Evolutionary conservation across 2,113 vertebrate genomes (phyloP), one percentile per base, ranked within the genome.

Genomic region (Ictalurus furcatus): DNA sequence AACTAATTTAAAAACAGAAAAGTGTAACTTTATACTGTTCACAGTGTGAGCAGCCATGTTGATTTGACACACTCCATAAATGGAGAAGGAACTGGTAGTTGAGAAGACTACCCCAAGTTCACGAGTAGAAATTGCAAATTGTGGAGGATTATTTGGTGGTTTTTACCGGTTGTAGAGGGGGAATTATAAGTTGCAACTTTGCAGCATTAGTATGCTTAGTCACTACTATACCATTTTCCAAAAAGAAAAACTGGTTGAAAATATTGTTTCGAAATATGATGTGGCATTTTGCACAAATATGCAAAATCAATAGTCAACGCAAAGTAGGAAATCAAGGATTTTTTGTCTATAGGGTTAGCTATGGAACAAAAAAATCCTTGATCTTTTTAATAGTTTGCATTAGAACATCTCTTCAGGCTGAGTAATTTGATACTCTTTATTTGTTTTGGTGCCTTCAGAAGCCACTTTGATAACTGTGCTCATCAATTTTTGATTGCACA

Each of bases 401-500:
- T 88, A 69, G n/a, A 44, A 9, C 34, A 83, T 78, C 4, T 63
- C 85, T 48, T 87, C 48, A 71, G 80, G 84, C 34, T n/a, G 58
- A 84, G 28, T 80, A 84, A 81, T 80, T 88, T 82, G 74, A 85
- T 71, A 79, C 14, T 84, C 90, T 87, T 87, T 81, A 52, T 90
- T 91, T 88, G 88, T 82, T 84, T 89, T 83, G 76, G 85, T 87
- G 80, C 85, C 85, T 78, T 71, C 16, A 80, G 78, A 90, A 87
- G 78, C 59, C 74, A 48, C 79, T 90, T 90, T 91, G 85, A 92
- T 90, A 88, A 80, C 73, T 23, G 7, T 80, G 89, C 87, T 91
- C 89, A 92, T 92, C 58, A 56, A 91, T 90, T 89, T 92, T 92
- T 92, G 79, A 92, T 91, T 84, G 84, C 82, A 37, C 59, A 12